phyloP scores from a whole-genome alignment of 2,113 vertebrate genomes.

The Pseudorhombus dupliciocellatus region DNA sequence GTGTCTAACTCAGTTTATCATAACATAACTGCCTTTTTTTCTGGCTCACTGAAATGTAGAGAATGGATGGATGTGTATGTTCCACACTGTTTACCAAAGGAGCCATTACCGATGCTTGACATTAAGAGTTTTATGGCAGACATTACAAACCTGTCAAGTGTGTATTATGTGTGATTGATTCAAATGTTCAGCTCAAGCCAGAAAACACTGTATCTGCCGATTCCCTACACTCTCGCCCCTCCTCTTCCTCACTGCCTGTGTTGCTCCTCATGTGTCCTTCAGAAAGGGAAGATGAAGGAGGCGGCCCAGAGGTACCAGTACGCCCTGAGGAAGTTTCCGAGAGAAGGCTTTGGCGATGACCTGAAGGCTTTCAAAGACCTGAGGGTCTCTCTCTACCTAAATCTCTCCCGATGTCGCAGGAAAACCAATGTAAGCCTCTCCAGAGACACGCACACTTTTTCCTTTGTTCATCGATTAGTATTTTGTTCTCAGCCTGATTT shows the following conservation, averaged over 20 bases:
- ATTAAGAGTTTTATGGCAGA: slow-evolving; percentile 42
- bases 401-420: slow-evolving; percentile 94
- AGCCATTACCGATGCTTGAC: slow-evolving; percentile 66
- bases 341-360: slow-evolving; percentile 95
- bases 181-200: slow-evolving; percentile 20
- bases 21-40: slow-evolving; percentile 20
- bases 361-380: slow-evolving; percentile 95
- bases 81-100: slow-evolving; percentile 27
- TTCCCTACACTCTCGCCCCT: slow-evolving; percentile 9
- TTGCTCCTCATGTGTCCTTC: slow-evolving; percentile 60
- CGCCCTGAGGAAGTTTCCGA: slow-evolving; percentile 94
- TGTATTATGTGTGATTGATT: slow-evolving; percentile 57
- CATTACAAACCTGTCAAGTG: too few species aligned
- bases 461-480: background rate
- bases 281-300: slow-evolving; percentile 99
- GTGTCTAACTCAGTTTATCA: background rate
- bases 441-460: background rate
- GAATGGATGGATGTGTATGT: slow-evolving; percentile 45
- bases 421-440: slow-evolving; percentile 93
- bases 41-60: slow-evolving; percentile 38
- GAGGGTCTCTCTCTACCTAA: slow-evolving; percentile 93
- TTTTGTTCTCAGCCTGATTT: slow-evolving; percentile 4
- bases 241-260: slow-evolving; percentile 28
- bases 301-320: slow-evolving; percentile 98
- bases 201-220: slow-evolving; percentile 24